phyloP scores from a whole-genome alignment of 2,888 invertebrate genomes.

The Aromia moschata region DNA sequence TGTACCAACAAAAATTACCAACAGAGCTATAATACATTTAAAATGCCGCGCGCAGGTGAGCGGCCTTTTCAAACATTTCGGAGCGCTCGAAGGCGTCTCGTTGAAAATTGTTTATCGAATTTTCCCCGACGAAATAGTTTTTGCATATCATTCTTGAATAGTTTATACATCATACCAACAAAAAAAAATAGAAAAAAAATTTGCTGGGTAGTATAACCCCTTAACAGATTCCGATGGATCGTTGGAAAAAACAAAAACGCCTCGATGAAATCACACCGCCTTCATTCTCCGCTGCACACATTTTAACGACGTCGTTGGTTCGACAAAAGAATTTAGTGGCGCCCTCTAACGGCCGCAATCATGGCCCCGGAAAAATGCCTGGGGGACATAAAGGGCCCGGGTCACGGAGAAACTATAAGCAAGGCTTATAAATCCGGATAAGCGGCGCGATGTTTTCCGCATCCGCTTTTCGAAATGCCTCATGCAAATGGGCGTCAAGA shows the following conservation, averaged over 20 bases:
- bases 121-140: too few species aligned
- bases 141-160: too few species aligned
- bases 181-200: too few species aligned
- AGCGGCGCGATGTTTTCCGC: slow-evolving; percentile 4
- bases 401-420: slow-evolving; percentile 22
- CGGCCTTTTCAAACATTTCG: too few species aligned
- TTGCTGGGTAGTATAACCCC: too few species aligned
- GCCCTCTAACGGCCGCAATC: slow-evolving; percentile 16
- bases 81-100: too few species aligned
- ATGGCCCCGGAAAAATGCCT: slow-evolving; percentile 11
- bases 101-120: too few species aligned
- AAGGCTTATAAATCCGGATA: slow-evolving; percentile 23
- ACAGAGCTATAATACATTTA: too few species aligned
- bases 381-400: slow-evolving; percentile 4
- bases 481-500: slow-evolving; percentile 18
- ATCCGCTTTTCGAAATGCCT: slow-evolving; percentile 4
- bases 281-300: slow-evolving; percentile 9
- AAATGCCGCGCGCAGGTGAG: too few species aligned
- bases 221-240: slow-evolving; percentile 7
- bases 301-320: slow-evolving; percentile 17
- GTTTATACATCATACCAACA: too few species aligned
- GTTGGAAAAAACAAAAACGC: slow-evolving; percentile 11
- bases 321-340: slow-evolving; percentile 21
- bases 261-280: slow-evolving; percentile 13
- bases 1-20: too few species aligned